Evolutionary conservation across 2,113 vertebrate genomes (phyloP), one percentile per base, ranked within the genome.

Genomic region (Sebastes fasciatus): DNA sequence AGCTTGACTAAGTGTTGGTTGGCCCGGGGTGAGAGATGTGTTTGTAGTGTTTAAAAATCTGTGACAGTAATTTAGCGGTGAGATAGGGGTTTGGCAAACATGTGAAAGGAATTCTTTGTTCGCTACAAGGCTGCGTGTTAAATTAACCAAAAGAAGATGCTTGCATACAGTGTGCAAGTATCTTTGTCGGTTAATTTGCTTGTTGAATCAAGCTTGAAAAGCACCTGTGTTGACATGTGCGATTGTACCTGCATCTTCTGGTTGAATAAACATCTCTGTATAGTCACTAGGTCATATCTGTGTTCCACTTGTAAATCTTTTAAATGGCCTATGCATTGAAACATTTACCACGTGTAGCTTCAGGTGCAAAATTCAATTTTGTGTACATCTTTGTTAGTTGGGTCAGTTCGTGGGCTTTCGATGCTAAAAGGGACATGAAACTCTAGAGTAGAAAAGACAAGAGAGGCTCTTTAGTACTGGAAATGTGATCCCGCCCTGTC

Each of bases 401-500:
- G 12, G 48, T 61, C 58, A 64, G 8, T 26, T 16, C 10, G 16
- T 10, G 42, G 40, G 10, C 49, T 26, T 68, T 14, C 17, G 45
- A 4, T 68, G 55, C 34, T 51, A 23, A 73, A 86, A 55, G 45
- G 26, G 21, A 65, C 17, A 66, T 57, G 43, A 74, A 71, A 62
- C 57, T 46, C 51, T 60, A 40, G 42, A 67, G 64, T 40, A 19
- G 58, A 67, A 49, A 88, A 62, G 13, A 79, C 23, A 17, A 40
- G 26, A 68, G 34, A 85, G 21, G 12, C 64, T 68, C 4, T 82
- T 46, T n/a, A 43, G 61, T 42, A 42, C 23, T 80, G 60, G 76
- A 80, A 91, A 82, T 71, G 17, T 69, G 77, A 88, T 77, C 57
- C 74, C 66, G 54, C 62, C 51, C 58, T 77, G 60, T 81, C 70